Base-by-base conservation (phyloP, 2,888 invertebrate species). In the Barypeithes pellucidus region DNA sequence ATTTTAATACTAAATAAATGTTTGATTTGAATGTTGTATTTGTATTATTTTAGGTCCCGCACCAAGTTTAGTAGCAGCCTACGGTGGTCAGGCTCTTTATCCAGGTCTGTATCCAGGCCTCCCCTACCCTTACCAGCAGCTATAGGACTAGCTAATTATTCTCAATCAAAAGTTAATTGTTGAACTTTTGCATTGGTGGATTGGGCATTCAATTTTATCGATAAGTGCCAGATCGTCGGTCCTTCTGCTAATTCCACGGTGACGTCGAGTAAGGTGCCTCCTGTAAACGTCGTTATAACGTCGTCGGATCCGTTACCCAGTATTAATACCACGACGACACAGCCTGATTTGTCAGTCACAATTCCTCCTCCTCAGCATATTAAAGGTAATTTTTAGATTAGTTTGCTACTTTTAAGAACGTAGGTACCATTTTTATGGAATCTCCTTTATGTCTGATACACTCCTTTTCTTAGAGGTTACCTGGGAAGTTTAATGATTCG, bases 341-440 rank as follows among this genome's bases (percentile, higher is more conserved):
- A 91, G 75, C 92, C 92, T 1, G 87, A 91, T 0, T 86, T 94
- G 9, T 94, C 94, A 77, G 94, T 94, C 0, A 94, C 92, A 1
- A 93, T 95, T 81, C 94, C 95, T n/a, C n/a, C n/a, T n/a, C 89
- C 93, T 0, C 93, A 94, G 80, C 94, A 94, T 80, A 89, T 94
- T 36, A 91, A 93, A 82, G 85, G 86, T 9, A 80, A 79, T 33
- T 67, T 79, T 14, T 33, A 24, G 18, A 3, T 45, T 16, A 14
- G 14, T 9, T 14, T 33, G n/a, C n/a, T n/a, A n/a, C n/a, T n/a
- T n/a, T n/a, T n/a, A n/a, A n/a, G n/a, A n/a, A n/a, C n/a, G n/a
- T n/a, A n/a, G n/a, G n/a, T n/a, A n/a, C n/a, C n/a, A n/a, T 54
- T 33, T 4, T 2, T 14, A 29, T 33, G 33, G 2, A 33, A 14